These are phyloP conservation scores for Scrobipalpa costella DNA, from an alignment of 2,888 invertebrate species.

Conservation along the genomic window DNA sequence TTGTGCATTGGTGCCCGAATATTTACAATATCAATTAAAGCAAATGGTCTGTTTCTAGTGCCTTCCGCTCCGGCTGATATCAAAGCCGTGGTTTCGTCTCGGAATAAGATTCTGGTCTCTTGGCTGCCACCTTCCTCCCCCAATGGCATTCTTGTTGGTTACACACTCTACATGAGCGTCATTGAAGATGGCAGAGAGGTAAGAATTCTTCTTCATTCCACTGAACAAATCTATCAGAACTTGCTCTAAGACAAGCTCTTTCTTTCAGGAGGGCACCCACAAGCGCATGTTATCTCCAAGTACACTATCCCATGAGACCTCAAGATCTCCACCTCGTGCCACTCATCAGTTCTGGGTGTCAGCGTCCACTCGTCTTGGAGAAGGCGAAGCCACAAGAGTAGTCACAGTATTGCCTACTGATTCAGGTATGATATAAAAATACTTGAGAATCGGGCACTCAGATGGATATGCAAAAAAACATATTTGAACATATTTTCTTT, in stretches of 20 bases:
- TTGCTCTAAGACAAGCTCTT: conserved; percentile 20
- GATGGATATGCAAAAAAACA: not conserved
- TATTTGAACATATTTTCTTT: not conserved
- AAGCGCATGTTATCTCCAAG: conserved; percentile 86
- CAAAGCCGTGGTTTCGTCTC: conserved; percentile 93
- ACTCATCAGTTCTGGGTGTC: conserved; percentile 87
- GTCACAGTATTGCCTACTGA: conserved; percentile 88
- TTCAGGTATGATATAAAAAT: conserved; percentile 67
- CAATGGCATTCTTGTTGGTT: conserved; percentile 92
- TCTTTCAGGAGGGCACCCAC: conserved; percentile 85
- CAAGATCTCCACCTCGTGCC: conserved; percentile 85
- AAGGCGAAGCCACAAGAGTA: conserved; percentile 90
- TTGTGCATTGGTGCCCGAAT: no score
- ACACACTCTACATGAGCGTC: conserved; percentile 91
- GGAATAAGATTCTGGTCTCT: conserved; percentile 91
- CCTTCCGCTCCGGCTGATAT: conserved; percentile 95
- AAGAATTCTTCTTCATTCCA: conserved; percentile 30
- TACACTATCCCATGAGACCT: conserved; percentile 86
- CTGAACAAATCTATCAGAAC: not conserved
- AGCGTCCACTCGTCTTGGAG: conserved; percentile 91
- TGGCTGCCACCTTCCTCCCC: conserved; percentile 93
- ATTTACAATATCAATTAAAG: no score
- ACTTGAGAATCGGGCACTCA: not conserved
- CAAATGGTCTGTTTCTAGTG: conserved; percentile 74
- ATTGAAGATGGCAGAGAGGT: conserved; percentile 88